Evolutionary conservation across 64 coral and sea anemone species (phyloP).

Genomic region (Montipora foliosa): DNA sequence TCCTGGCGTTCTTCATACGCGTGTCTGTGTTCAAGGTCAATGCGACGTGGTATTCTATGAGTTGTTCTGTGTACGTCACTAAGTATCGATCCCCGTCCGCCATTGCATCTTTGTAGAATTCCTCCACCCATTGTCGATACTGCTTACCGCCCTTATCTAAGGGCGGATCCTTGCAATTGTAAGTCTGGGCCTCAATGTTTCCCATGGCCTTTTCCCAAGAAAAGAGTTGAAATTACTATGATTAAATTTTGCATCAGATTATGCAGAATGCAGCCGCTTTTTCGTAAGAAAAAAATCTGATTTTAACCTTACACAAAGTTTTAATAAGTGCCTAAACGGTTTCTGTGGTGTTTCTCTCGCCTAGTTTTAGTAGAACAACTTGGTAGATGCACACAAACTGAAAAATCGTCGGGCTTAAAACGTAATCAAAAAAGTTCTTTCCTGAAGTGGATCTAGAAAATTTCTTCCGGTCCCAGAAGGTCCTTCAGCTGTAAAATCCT

Average conservation of each 20-base stretch:
- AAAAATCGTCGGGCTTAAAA: no score
- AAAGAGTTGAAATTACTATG: not conserved
- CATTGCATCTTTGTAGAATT: slow-evolving; percentile 38
- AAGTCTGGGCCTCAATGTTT: not conserved
- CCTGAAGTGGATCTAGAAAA: no score
- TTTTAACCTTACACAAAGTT: no score
- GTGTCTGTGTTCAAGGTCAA: slow-evolving; percentile 79
- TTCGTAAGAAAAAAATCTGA: no score
- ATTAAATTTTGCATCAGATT: not conserved
- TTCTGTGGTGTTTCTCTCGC: no score
- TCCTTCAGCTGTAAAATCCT: no score
- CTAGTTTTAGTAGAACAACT: no score
- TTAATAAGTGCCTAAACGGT: no score
- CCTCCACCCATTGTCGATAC: slow-evolving; percentile 90
- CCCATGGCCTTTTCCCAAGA: not conserved
- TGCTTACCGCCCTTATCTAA: slow-evolving; percentile 69
- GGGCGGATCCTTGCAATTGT: not conserved
- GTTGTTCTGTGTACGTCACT: slow-evolving; percentile 79
- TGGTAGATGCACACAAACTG: no score
- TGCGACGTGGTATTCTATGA: slow-evolving; percentile 78
- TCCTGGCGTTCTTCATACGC: slow-evolving; percentile 78
- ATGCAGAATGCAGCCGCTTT: no score
- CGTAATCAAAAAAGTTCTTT: no score
- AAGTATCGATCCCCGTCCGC: slow-evolving; percentile 45
- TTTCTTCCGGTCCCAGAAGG: no score